These are phyloP conservation scores for Osmerus eperlanus DNA, from an alignment of 2,113 vertebrate species.

Conservation along the genomic window DNA sequence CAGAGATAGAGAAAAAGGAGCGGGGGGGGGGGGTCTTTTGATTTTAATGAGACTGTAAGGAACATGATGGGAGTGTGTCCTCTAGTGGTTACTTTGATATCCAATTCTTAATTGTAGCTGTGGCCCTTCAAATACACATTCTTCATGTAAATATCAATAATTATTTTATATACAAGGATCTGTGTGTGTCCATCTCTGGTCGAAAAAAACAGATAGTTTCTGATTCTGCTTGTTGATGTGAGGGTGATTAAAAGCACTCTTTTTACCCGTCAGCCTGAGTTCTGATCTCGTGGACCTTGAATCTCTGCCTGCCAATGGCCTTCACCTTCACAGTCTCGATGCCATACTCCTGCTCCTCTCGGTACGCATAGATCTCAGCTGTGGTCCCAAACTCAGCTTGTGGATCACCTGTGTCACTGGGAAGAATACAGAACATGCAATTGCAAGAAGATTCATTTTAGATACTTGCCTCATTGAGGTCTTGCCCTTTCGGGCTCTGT, in stretches of 20 bases:
- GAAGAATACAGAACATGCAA: slow-evolving; percentile 26
- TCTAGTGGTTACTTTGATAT: too few species aligned
- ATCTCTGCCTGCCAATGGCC: slow-evolving; percentile 92
- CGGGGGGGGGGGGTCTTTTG: too few species aligned
- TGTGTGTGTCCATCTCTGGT: too few species aligned
- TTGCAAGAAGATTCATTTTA: not conserved
- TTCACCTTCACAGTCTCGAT: slow-evolving; percentile 98
- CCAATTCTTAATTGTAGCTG: too few species aligned
- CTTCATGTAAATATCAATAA: too few species aligned
- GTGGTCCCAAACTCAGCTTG: slow-evolving; percentile 93
- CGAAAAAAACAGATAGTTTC: too few species aligned
- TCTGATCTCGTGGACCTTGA: slow-evolving; percentile 93
- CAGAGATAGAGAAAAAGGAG: too few species aligned
- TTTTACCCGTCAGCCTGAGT: slow-evolving; percentile 96
- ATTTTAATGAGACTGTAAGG: too few species aligned
- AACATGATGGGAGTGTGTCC: too few species aligned
- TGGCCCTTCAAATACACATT: too few species aligned
- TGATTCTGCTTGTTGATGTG: too few species aligned
- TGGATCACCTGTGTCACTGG: slow-evolving; percentile 76
- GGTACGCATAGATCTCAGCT: slow-evolving; percentile 95
- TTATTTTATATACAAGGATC: too few species aligned
- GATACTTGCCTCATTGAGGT: not conserved
- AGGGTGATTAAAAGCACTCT: not conserved
- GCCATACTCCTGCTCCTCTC: slow-evolving; percentile 93
- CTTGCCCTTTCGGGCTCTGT: not conserved